Evolutionary conservation across 1,140 invertebrate genomes (phyloP).

Genomic region (Nixonia krombeini): DNA sequence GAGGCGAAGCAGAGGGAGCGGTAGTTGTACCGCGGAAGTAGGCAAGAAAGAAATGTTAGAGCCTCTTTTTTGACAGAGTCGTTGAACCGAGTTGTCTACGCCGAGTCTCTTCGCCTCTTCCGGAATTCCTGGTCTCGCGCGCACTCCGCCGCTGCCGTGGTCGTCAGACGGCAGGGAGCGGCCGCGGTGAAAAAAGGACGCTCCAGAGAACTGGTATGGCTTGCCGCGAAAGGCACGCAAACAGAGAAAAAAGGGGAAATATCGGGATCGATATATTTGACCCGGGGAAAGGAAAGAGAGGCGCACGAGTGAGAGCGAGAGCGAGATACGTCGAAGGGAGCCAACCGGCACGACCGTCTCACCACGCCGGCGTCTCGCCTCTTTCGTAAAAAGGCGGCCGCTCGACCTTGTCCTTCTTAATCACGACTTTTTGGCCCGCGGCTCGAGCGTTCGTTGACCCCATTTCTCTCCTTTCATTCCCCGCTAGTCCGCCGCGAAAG

Average conservation of each 20-base stretch:
- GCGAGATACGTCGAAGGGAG: not conserved
- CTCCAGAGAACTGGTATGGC: conserved; percentile 28
- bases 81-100: conserved; percentile 37
- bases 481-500: conserved; percentile 1
- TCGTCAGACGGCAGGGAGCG: conserved; percentile 24
- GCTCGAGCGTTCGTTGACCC: conserved; percentile 5
- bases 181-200: conserved; percentile 17
- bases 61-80: conserved; percentile 27
- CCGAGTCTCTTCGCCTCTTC: conserved; percentile 29
- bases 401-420: conserved; percentile 17
- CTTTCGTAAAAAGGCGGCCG: conserved; percentile 14
- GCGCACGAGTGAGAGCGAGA: not conserved
- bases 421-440: conserved; percentile 12
- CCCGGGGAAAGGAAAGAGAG: conserved; percentile 46
- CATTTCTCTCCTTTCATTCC: not conserved
- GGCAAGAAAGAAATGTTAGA: conserved; percentile 6
- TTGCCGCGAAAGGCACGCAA: conserved; percentile 33
- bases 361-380: no score
- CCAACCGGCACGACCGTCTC: conserved; percentile 5
- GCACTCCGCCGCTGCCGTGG: no score
- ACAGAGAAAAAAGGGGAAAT: conserved; percentile 59
- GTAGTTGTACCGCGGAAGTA: no score
- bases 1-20: no score
- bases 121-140: conserved; percentile 31
- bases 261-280: conserved; percentile 63